Evolutionary conservation across 2,888 invertebrate species (phyloP), one percentile per base, ranked within the genome.

Genomic region (Leptinotarsa haldemani): DNA sequence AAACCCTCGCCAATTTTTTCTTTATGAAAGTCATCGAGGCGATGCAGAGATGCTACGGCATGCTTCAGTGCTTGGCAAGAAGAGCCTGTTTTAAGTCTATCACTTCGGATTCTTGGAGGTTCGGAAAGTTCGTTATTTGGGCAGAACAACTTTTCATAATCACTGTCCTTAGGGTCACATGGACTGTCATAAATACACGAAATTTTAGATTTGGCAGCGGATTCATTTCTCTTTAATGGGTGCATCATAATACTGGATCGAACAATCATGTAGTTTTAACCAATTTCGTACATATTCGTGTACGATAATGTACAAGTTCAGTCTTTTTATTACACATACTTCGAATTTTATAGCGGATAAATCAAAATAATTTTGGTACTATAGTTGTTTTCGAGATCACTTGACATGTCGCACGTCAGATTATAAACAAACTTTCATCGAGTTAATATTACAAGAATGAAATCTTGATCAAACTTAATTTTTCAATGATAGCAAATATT

Each of bases 1-100:
- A 98, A 98, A 78, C 98, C 98, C 68, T 94, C 91, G 65, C 98
- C 98, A 84, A 98, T 95, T 89, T 95, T 95, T 88, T 97, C 97
- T 86, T 94, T 92, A 80, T 93, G 91, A 88, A 98, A 98, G 90
- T 98, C 98, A 88, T 98, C 97, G 81, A 97, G 92, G 63, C 97
- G 93, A 86, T 97, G 95, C 70, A 98, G 90, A 61, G 95, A 95
- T 66, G 97, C 95, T 71, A 98, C 97, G 65, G 98, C 97, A 82
- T 96, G 95, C 85, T 94, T 92, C 69, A 98, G 89, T 58, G 98
- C 98, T 82, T 94, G 94, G 87, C 96, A 98, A 4, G 97, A 97
- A 30, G 93, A 90, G 48, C 93, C 93, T 65, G 93, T 93, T 82
- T 91, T 91, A 74, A 90, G 86, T 79, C 89, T 88, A 86, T 91